phyloP scores from a whole-genome alignment of 2,888 invertebrate genomes.

The Macaria notata region DNA sequence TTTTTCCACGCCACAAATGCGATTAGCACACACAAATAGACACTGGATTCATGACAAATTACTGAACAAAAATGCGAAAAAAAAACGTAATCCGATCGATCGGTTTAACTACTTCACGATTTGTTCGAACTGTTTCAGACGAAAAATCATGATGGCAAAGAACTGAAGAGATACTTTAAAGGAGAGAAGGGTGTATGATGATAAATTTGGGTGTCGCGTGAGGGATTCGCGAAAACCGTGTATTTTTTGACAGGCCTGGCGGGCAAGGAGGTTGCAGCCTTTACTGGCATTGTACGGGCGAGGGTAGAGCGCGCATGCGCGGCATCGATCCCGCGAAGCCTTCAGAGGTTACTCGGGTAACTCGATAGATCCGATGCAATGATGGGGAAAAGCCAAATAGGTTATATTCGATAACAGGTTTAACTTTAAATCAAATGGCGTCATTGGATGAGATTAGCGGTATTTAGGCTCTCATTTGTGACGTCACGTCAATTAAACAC shows the following conservation, averaged over 20 bases:
- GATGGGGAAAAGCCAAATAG: constrained; percentile 13
- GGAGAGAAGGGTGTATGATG: constrained; percentile 15
- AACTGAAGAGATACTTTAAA: background rate
- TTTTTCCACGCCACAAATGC: constrained; percentile 54
- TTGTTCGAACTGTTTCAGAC: constrained; percentile 20
- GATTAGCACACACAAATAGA: constrained; percentile 49
- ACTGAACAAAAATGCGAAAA: constrained; percentile 35
- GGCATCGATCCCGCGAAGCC: constrained; percentile 68
- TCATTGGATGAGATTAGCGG: constrained; percentile 5
- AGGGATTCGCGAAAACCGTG: constrained; percentile 53
- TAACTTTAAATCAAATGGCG: background rate
- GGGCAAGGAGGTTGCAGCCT: constrained; percentile 58
- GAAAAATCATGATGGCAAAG: constrained; percentile 12
- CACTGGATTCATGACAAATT: constrained; percentile 44
- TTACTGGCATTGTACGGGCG: constrained; percentile 59
- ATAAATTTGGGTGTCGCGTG: constrained; percentile 41
- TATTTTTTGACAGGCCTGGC: constrained; percentile 71
- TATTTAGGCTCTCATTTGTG: constrained; percentile 4
- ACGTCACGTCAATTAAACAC: background rate
- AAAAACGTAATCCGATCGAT: constrained; percentile 32
- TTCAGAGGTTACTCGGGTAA: constrained; percentile 39
- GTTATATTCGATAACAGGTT: background rate
- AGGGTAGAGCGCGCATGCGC: constrained; percentile 59
- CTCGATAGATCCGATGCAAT: constrained; percentile 21
- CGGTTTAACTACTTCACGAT: constrained; percentile 20